Evolutionary conservation across 1,140 invertebrate species (phyloP).

Genomic region (Anadara kagoshimensis): DNA sequence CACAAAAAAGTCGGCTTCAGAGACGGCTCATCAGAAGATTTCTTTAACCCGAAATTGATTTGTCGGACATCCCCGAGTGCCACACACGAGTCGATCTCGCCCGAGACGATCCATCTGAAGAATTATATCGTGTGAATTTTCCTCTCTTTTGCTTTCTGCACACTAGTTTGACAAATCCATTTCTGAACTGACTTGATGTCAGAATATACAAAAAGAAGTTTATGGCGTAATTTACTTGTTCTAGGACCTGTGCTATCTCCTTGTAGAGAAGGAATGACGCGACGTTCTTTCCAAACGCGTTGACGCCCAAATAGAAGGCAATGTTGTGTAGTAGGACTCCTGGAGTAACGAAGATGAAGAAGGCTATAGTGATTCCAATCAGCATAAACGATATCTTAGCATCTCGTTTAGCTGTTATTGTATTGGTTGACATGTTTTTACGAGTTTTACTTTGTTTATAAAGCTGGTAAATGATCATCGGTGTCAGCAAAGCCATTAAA

Average conservation of each 20-base stretch:
- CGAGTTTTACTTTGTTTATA: neutral
- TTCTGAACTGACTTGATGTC: too few relatives aligned
- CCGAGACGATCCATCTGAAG: too few relatives aligned
- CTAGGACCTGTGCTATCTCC: conserved; percentile 17
- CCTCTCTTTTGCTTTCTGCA: too few relatives aligned
- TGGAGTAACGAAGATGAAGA: conserved; percentile 32
- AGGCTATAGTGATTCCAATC: conserved; percentile 37
- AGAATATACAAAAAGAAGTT: conserved; percentile 38
- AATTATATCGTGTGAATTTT: too few relatives aligned
- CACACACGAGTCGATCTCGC: too few relatives aligned
- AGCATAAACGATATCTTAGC: conserved; percentile 31
- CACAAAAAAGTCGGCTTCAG: too few relatives aligned
- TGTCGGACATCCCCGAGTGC: too few relatives aligned
- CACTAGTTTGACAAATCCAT: too few relatives aligned
- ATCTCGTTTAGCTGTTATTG: neutral
- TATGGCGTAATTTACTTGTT: conserved; percentile 32
- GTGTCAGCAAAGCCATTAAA: conserved; percentile 2
- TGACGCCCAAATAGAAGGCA: conserved; percentile 3
- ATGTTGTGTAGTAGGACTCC: conserved; percentile 21
- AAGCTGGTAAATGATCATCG: conserved; percentile 24
- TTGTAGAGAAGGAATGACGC: conserved; percentile 9
- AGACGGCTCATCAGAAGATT: too few relatives aligned
- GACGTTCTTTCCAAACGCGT: conserved; percentile 16
- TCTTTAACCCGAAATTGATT: too few relatives aligned
- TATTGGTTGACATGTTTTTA: neutral